Evolutionary conservation across 2,888 invertebrate genomes (phyloP).

Genomic region (Cheilosia scutellata): DNA sequence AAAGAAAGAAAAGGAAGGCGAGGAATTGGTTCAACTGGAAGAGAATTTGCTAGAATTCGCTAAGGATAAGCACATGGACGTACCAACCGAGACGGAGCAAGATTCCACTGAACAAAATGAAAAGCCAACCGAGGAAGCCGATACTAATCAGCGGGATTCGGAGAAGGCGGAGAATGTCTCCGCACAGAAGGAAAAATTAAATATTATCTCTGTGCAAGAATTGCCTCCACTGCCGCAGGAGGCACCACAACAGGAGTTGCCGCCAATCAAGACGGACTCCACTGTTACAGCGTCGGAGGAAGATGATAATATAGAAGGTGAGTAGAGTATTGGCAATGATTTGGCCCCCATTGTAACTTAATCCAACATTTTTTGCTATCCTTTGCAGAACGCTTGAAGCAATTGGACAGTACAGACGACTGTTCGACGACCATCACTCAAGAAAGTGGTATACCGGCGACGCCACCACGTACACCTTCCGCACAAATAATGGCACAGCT

Average conservation of each 20-base stretch:
- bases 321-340: conserved; percentile 51
- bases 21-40: conserved; percentile 16
- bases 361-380: neutral
- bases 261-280: conserved; percentile 79
- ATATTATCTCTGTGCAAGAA: conserved; percentile 78
- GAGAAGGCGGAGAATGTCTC: conserved; percentile 7
- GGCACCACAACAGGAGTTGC: conserved; percentile 78
- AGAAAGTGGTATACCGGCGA: conserved; percentile 62
- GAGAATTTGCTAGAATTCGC: conserved; percentile 4
- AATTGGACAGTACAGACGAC: conserved; percentile 80
- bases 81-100: neutral
- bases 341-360: neutral
- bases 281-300: conserved; percentile 80
- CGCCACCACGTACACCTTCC: conserved; percentile 75
- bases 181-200: conserved; percentile 49
- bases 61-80: conserved; percentile 35
- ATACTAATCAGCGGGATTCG: neutral
- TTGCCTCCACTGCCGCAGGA: conserved; percentile 78
- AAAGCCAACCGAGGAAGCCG: conserved; percentile 2
- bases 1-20: conserved; percentile 11
- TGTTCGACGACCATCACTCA: conserved; percentile 76
- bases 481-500: conserved; percentile 62
- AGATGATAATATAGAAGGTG: conserved; percentile 81
- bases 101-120: conserved; percentile 15
- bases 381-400: conserved; percentile 81